Percentiles rank a stretch among this genome's conserved stretches.
Evolutionary conservation across 2,888 invertebrate genomes (phyloP).

Genomic region (Helleia helle): DNA sequence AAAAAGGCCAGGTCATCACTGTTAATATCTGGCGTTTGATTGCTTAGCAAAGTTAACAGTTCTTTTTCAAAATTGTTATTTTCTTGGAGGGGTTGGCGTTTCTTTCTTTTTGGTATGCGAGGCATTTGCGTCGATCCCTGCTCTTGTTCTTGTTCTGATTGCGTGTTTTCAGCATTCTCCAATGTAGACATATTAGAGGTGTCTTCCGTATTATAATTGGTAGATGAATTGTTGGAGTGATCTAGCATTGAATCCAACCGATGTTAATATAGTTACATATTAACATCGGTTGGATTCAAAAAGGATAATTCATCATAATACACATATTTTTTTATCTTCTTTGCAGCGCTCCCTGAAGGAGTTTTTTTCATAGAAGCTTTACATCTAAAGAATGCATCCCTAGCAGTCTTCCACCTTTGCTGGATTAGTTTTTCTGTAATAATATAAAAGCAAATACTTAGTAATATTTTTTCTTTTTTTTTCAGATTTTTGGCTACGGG

Average conservation of each 20-base stretch:
- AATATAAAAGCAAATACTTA: too few relatives aligned
- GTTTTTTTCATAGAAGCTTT: constrained; percentile 8
- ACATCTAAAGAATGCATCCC: constrained; percentile 11
- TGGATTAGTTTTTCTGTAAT: too few relatives aligned
- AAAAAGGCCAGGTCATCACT: constrained; percentile 8
- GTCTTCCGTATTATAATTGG: too few relatives aligned
- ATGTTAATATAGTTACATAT: too few relatives aligned
- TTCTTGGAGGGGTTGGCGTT: neutral
- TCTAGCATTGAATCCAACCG: neutral
- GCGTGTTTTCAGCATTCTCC: too few relatives aligned
- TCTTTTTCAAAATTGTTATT: neutral
- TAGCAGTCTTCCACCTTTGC: constrained; percentile 12
- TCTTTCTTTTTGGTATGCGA: constrained; percentile 6
- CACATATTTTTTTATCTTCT: constrained; percentile 8
- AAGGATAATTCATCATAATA: constrained; percentile 1
- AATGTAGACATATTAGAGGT: too few relatives aligned
- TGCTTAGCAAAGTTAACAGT: neutral
- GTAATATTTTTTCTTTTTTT: too few relatives aligned
- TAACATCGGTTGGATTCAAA: neutral
- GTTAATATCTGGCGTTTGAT: constrained; percentile 7
- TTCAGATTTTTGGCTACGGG: too few relatives aligned
- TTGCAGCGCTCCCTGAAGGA: constrained; percentile 1
- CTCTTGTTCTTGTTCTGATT: too few relatives aligned
- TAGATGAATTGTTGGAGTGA: too few relatives aligned
- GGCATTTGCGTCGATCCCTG: constrained; percentile 4